These are phyloP conservation scores for Amphibalanus amphitrite DNA, from an alignment of 1,140 invertebrate species.

Conservation along the genomic window DNA sequence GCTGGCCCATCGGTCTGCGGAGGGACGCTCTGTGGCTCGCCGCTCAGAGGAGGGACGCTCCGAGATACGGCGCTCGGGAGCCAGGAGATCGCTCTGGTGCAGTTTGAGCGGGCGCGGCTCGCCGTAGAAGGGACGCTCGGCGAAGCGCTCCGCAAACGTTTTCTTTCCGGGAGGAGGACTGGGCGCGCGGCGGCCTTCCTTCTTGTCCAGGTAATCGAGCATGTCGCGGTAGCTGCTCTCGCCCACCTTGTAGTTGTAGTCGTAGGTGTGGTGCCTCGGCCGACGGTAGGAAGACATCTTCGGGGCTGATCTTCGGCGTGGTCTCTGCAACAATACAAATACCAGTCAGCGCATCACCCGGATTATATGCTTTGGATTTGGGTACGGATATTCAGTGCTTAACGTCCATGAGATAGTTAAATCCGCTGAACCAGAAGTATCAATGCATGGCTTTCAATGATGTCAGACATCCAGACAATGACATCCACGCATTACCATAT, in stretches of 20 bases:
- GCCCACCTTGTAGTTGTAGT: conserved; percentile 5
- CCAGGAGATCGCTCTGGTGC: background rate
- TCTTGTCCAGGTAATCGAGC: background rate
- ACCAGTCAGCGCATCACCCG: too few relatives aligned
- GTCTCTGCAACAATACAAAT: background rate
- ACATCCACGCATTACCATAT: too few relatives aligned
- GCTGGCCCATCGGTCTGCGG: too few relatives aligned
- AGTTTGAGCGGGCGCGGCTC: background rate
- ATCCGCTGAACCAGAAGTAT: too few relatives aligned
- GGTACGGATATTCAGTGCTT: too few relatives aligned
- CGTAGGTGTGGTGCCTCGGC: background rate
- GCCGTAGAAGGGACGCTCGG: background rate
- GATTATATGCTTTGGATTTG: too few relatives aligned
- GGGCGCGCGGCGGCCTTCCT: background rate
- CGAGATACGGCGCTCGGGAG: too few relatives aligned
- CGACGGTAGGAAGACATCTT: background rate
- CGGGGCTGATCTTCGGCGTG: background rate
- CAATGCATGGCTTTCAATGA: too few relatives aligned
- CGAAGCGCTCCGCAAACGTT: background rate
- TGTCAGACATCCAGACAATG: too few relatives aligned
- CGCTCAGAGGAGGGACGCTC: too few relatives aligned
- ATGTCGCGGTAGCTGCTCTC: conserved; percentile 4
- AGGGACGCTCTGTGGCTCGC: too few relatives aligned
- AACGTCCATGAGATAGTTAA: too few relatives aligned
- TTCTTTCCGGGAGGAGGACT: background rate